phyloP scores from a whole-genome alignment of 2,113 vertebrate genomes.

The Fregetta grallaria region DNA sequence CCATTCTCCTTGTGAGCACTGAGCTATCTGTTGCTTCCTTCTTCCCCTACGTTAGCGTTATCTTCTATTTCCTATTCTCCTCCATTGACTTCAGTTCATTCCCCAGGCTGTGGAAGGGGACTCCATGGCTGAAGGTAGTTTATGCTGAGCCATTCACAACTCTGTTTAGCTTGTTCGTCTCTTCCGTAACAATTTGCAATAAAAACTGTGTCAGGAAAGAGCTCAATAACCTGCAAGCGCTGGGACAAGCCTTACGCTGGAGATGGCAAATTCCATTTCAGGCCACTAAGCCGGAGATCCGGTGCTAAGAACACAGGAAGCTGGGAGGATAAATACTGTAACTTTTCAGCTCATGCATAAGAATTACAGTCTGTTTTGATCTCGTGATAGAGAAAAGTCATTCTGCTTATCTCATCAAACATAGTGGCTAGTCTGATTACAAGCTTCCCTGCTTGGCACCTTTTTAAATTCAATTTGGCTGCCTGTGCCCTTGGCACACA shows the following conservation, averaged over 20 bases:
- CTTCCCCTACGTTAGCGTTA: neutral
- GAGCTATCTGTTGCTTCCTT: neutral
- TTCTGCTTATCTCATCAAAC: conserved; percentile 66
- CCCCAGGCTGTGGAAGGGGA: neutral
- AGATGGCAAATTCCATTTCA: conserved; percentile 47
- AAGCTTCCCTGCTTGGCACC: conserved; percentile 64
- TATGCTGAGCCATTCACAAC: neutral
- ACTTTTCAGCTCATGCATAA: conserved; percentile 64
- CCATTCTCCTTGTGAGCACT: neutral
- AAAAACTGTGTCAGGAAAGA: conserved; percentile 22
- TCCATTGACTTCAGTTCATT: neutral
- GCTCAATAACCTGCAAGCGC: neutral
- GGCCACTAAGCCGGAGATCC: conserved; percentile 16
- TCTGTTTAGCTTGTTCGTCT: neutral
- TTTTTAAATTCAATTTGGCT: conserved; percentile 74
- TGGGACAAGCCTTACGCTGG: neutral
- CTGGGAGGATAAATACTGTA: conserved; percentile 52
- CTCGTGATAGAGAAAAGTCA: conserved; percentile 51
- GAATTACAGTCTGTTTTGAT: conserved; percentile 68
- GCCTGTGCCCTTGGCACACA: conserved; percentile 67
- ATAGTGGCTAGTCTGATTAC: conserved; percentile 67
- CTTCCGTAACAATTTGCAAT: neutral
- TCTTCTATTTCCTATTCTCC: neutral
- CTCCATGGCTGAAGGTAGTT: neutral
- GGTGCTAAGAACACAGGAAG: conserved; percentile 48